Evolutionary conservation across 2,113 vertebrate species (phyloP).

Genomic region (Vanacampus margaritifer): DNA sequence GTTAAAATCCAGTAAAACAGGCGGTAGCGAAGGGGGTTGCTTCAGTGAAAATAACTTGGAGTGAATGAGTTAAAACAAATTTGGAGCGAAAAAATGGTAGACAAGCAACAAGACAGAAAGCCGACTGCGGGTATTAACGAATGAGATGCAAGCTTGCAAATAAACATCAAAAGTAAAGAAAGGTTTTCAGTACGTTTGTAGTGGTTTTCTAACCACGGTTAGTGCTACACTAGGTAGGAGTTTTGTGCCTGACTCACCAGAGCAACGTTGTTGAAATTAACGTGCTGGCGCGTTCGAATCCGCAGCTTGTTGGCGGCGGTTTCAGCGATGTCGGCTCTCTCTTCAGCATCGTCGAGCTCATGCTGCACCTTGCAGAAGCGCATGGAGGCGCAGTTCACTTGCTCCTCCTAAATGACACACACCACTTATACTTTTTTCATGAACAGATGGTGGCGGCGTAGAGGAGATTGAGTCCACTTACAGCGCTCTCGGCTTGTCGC

Average conservation of each 20-base stretch:
- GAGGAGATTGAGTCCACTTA: slow-evolving; percentile 56
- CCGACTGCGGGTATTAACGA: no score
- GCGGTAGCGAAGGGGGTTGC: no score
- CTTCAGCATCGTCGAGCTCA: slow-evolving; percentile 85
- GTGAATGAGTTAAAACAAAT: no score
- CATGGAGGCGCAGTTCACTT: slow-evolving; percentile 78
- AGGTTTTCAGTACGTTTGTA: not conserved
- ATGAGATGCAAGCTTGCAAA: no score
- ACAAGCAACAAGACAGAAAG: no score
- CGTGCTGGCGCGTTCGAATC: slow-evolving; percentile 75
- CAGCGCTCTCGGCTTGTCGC: slow-evolving; percentile 85
- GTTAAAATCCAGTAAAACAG: no score
- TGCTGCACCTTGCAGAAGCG: slow-evolving; percentile 87
- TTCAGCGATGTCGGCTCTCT: slow-evolving; percentile 85
- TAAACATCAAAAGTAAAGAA: no score
- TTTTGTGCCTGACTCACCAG: slow-evolving; percentile 22
- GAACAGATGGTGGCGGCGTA: not conserved
- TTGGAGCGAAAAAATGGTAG: no score
- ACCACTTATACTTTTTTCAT: not conserved
- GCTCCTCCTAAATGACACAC: slow-evolving; percentile 78
- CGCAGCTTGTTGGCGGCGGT: slow-evolving; percentile 86
- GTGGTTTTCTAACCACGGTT: not conserved
- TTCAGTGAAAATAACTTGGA: no score
- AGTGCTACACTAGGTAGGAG: not conserved
- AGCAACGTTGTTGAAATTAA: slow-evolving; percentile 69